phyloP scores from a whole-genome alignment of 2,797 vertebrate genomes.

The Pterois miles region DNA sequence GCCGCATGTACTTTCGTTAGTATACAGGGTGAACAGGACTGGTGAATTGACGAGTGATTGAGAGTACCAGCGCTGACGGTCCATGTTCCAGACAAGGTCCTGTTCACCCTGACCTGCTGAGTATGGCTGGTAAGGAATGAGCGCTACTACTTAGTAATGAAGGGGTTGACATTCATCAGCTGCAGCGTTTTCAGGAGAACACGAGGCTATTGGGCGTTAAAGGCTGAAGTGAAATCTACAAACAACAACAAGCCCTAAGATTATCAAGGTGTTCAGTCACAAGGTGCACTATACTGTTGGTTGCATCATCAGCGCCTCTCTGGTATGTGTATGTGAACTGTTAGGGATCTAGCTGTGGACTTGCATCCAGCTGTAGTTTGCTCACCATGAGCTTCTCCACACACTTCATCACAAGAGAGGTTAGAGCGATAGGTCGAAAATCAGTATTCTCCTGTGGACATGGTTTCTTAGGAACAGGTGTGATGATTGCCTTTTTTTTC shows the following conservation, averaged over 20 bases:
- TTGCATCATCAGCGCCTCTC: background rate
- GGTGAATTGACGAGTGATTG: background rate
- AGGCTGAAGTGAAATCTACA: background rate
- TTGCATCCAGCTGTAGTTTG: background rate
- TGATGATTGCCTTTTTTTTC: background rate
- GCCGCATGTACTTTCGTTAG: background rate
- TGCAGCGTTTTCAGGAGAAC: background rate
- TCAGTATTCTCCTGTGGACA: background rate
- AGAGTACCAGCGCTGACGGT: no score
- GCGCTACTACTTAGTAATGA: background rate
- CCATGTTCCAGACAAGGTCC: background rate
- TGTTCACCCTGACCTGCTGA: background rate
- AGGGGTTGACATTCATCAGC: background rate
- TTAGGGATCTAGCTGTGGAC: background rate
- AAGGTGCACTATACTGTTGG: background rate
- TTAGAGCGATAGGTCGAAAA: background rate
- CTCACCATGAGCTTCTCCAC: background rate
- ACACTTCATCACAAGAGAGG: background rate
- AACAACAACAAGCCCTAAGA: background rate
- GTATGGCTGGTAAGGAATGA: background rate
- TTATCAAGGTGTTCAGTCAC: background rate
- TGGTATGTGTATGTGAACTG: background rate
- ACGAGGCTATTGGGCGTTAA: background rate
- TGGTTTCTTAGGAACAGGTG: background rate
- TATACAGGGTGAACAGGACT: background rate